Evolutionary conservation across 53 echinoderm and acorn worm genomes (phyloP), one percentile per base, ranked within the genome.

Genomic region (Holothuria scabra): DNA sequence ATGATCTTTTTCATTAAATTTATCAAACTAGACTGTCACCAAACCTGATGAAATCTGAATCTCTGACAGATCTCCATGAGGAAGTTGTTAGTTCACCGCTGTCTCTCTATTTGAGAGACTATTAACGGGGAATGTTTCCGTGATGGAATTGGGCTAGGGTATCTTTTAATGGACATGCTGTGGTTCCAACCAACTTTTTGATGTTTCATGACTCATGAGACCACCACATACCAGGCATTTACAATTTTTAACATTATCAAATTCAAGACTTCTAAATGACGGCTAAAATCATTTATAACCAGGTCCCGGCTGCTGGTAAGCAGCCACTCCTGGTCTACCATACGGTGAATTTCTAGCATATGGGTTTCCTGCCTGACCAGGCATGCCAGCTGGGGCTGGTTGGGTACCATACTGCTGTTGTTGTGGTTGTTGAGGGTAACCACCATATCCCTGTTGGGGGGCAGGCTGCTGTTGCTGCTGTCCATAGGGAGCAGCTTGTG

Each of bases 271-370:
- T 64, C 64, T 64, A 9, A 65, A 31, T 28, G 31, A 31, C 8
- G 20, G 13, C 28, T 11, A 55, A 41, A 29, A 71, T 95, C 87
- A 95, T 84, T 95, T 95, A 83, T 95, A 95, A 13, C 95, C 95
- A 28, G 86, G 84, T 7, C 92, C 92, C 0, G 89, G 90, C 35
- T 88, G 91, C 8, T 91, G 93, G 38, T 95, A 93, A 12, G 35
- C 69, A 12, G 35, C 69, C 12, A 82, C 80, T 1, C 84, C 74
- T 3, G 87, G 83, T 64, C 95, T 85, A 58, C 95, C 95, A 67
- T 95, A 95, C 37, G 85, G 89, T 81, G 86, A 44, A 62, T 90
- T 92, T 80, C 95, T 87, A 12, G 95, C 86, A 56, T 95, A 95
- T 8, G 92, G 95, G 72, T 92, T 95, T 7, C 84, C 86, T 14